A percentile compares a stretch with the other conserved stretches of the same genome.
phyloP scores from a whole-genome alignment of 2,113 vertebrate species.

The Prinia subflava region DNA sequence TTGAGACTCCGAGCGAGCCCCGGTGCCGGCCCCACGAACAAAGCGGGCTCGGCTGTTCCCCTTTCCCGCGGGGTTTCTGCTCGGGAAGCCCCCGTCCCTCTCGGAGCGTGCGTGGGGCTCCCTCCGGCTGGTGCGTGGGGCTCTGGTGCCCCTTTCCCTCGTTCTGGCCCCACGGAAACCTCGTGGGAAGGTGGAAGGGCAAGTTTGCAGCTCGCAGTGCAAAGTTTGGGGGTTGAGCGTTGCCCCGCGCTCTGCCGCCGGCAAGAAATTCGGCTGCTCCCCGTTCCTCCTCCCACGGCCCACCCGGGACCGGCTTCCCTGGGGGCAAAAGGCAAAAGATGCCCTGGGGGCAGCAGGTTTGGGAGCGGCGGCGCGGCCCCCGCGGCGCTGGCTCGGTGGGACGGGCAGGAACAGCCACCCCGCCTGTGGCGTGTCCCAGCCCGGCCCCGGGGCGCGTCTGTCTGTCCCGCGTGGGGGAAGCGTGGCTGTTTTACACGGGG shows the following conservation, averaged over 20 bases:
- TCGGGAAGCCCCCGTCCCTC: neutral
- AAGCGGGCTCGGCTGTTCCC: neutral
- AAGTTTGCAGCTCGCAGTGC: neutral
- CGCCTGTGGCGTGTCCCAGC: neutral
- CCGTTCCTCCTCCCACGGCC: neutral
- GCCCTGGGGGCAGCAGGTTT: neutral
- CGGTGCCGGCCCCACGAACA: constrained; percentile 30
- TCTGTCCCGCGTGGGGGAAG: neutral
- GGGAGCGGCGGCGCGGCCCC: neutral
- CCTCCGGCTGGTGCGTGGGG: neutral
- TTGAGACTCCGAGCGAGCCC: neutral
- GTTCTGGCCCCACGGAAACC: neutral
- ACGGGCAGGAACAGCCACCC: neutral
- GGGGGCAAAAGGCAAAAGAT: neutral
- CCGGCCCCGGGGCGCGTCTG: neutral
- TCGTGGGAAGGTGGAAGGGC: neutral
- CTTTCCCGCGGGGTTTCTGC: neutral
- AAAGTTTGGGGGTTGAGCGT: neutral
- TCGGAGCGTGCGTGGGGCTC: neutral
- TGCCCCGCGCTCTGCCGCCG: neutral
- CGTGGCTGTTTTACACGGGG: rapidly evolving
- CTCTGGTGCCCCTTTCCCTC: neutral
- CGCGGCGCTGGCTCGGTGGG: neutral
- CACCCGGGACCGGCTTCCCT: neutral
- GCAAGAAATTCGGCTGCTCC: neutral